These are phyloP conservation scores for Seriola rivoliana DNA, from an alignment of 2,113 vertebrate genomes.

Conservation along the genomic window DNA sequence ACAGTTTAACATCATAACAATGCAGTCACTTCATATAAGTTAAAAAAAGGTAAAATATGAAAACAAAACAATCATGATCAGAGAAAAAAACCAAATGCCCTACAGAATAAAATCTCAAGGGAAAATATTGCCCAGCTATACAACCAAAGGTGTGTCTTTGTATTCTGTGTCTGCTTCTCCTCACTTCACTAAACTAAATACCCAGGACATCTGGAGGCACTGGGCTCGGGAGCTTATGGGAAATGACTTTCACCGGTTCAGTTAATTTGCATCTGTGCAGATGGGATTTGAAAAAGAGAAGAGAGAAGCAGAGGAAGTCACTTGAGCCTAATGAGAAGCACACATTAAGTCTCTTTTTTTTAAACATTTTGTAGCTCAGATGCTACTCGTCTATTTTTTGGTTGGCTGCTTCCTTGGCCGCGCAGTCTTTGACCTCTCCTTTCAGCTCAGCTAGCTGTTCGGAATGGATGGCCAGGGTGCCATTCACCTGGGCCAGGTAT, in stretches of 20 bases:
- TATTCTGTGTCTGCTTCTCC: conserved; percentile 39
- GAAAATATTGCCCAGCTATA: conserved; percentile 73
- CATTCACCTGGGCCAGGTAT: conserved; percentile 90
- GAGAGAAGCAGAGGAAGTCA: conserved; percentile 50
- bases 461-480: conserved; percentile 88
- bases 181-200: conserved; percentile 58
- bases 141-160: conserved; percentile 61
- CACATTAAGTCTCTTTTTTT: conserved; percentile 46
- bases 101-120: conserved; percentile 64
- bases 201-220: conserved; percentile 52
- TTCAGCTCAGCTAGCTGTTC: conserved; percentile 90
- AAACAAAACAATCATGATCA: conserved; percentile 65
- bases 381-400: conserved; percentile 81
- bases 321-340: conserved; percentile 52
- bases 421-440: conserved; percentile 89
- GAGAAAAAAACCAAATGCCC: conserved; percentile 72
- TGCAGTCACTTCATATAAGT: conserved; percentile 85
- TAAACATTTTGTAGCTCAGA: conserved; percentile 51
- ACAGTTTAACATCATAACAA: conserved; percentile 71
- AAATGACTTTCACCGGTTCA: conserved; percentile 49
- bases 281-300: conserved; percentile 32
- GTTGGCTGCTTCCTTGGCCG: conserved; percentile 81
- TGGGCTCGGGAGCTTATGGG: conserved; percentile 24
- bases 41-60: conserved; percentile 78
- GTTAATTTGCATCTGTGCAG: conserved; percentile 58